Evolutionary conservation across 2,888 invertebrate genomes (phyloP), one percentile per base, ranked within the genome.

Genomic region (Pyrrhosoma nymphula): DNA sequence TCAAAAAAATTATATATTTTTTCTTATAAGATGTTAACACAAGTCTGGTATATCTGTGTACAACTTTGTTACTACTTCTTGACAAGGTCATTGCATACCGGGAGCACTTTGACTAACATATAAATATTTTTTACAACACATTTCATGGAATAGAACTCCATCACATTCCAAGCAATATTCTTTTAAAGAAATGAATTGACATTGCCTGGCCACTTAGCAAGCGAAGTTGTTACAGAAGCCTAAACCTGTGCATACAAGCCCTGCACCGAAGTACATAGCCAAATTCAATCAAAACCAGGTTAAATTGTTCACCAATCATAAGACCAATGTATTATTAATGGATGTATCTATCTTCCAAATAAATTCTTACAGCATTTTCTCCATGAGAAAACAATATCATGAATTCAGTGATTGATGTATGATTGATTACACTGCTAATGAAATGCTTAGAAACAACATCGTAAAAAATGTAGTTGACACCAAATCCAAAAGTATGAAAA

Each of bases 31-130:
- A 95, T 95, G 95, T 95, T 95, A 95, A 95, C 95, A 95, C 95
- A 95, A 95, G 95, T 95, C 95, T 95, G 95, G 95, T 95, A 95
- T 95, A 90, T 95, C 95, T 95, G 95, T 95, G 95, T 95, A 95
- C 95, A 95, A 93, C 93, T 91, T 95, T 90, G 88, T 89, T 95
- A 95, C 95, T 95, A 95, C 88, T 93, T 93, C 60, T 55, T 88
- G 82, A 95, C 95, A 56, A 89, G 56, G 56, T 90, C 90, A 95
- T 63, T 95, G 60, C 82, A 95, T 95, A 89, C 90, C 69, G 88
- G 89, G 69, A 89, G 69, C 89, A 95, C 89, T 89, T 95, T 95
- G 88, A 95, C 88, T 89, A 95, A 90, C 90, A 82, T 95, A 91
- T 91, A 91, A 91, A 93, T 91, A 95, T 60, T 93, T 91, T 95